A percentile compares a stretch with the other conserved stretches of the same genome.
Conservation (phyloP, 1,140 invertebrate species). For the Druon quercuslanigerum region DNA sequence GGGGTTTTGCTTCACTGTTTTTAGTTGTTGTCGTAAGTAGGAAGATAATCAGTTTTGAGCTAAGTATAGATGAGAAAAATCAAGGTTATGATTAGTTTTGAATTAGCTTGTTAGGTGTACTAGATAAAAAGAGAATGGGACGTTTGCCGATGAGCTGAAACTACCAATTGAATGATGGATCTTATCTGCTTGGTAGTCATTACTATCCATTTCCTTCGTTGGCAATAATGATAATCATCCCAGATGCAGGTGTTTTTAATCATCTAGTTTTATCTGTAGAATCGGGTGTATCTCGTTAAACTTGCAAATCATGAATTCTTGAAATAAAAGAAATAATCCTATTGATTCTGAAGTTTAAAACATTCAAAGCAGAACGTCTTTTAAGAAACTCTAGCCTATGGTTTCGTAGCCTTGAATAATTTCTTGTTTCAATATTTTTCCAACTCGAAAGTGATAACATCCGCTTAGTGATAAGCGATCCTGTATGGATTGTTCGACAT, state of each 20-base stretch:
- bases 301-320: background rate
- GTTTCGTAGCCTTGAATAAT: background rate
- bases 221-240: background rate
- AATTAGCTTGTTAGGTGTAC: background rate
- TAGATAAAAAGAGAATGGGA: background rate
- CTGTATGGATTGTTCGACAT: background rate
- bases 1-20: background rate
- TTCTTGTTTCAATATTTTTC: conserved; percentile 13
- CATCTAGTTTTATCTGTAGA: background rate
- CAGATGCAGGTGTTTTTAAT: background rate
- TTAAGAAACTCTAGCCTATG: background rate
- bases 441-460: conserved; percentile 16
- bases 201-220: conserved; percentile 16
- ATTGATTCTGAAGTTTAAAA: background rate
- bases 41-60: background rate
- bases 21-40: background rate
- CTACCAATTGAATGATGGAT: background rate
- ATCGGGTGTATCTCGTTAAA: background rate
- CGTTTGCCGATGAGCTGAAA: background rate
- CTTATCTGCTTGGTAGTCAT: background rate
- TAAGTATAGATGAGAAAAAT: background rate
- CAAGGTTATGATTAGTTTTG: background rate
- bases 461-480: background rate
- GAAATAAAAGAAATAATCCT: background rate
- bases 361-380: background rate